Evolutionary conservation across 2,888 invertebrate species (phyloP), one percentile per base, ranked within the genome.

Genomic region (Ophioninae sp.): DNA sequence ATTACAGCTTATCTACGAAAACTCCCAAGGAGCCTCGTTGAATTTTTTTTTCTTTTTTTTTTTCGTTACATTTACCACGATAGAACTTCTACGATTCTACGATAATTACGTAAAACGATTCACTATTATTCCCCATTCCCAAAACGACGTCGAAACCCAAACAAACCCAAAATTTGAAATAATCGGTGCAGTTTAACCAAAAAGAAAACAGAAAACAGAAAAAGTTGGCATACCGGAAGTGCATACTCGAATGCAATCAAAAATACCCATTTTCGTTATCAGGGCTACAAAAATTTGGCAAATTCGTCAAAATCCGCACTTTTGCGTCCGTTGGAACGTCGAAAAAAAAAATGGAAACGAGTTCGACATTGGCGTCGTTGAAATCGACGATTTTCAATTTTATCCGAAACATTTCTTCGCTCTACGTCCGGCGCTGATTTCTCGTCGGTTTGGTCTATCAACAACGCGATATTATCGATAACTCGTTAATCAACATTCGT

Each of bases 31-130:
- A 81, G 65, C 79, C 65, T 79, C 79, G 82, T 82, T 82, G 79
- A 79, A 76, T 80, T 80, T 68, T 83, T 83, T 75, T 83, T 79
- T 75, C 76, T 80, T 80, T 68, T 83, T 83, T 75, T 83, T 79
- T 75, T 79, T 80, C 17, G 76, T 72, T 76, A 83, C 76, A 80
- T 80, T 80, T 77, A 80, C 83, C 41, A 73, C 76, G 67, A 67
- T 56, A 61, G 2, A 65, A 71, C 39, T 79, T 67, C 72, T 79
- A 20, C 51, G 23, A 75, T 61, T 44, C 67, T 71, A 83, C 23
- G 58, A 20, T 61, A 68, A 72, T 51, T 51, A 51, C 17, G 51
- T 51, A 17, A 51, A 51, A 51, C 6, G 17, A 17, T 13, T 51
- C 51, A 51, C 51, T 51, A 51, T 17, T 51, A 51, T 17, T 51